Evolutionary conservation across 2,113 vertebrate genomes (phyloP), one percentile per base, ranked within the genome.

Genomic region (Grammomys surdaster): DNA sequence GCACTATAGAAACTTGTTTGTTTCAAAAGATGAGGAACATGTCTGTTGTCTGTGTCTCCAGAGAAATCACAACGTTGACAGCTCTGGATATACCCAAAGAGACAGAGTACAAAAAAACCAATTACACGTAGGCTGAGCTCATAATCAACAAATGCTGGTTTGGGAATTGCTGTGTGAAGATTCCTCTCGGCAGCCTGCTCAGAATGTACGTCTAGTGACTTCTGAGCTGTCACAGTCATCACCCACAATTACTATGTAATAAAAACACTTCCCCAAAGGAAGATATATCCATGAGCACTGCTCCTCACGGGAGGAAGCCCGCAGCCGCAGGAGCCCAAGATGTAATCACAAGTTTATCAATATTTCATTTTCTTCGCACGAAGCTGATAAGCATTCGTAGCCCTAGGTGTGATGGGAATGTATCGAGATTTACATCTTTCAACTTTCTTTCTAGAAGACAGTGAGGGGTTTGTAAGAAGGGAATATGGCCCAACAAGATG

Each of bases 81-180:
- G 7, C 3, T 4, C 26, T 17, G 48, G 56, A 65, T 0, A 46
- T 4, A 28, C 67, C 77, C 77, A 5, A 12, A 56, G 67, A 51
- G n/a, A 69, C 13, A 6, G 48, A 75, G 26, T 11, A 0, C 26
- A 20, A 43, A 81, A 40, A 10, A 7, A 51, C 51, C n/a, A n/a
- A 8, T 40, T 3, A 16, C 40, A 0, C 0, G 1, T 0, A 26
- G 58, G 76, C 92, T 36, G 63, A 7, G 4, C 2, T 0, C 20
- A 1, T 1, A 3, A 9, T 0, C 7, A 8, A 4, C n/a, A 76
- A 76, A 1, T 3, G 13, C 19, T 0, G 31, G 24, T 4, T 10
- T 33, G 87, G 87, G 87, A 67, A 31, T 63, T 16, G 40, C 87
- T 20, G 5, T 0, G 5, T 3, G 0, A 10, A 72, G 67, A 19